phyloP scores from a whole-genome alignment of 1,140 invertebrate species.

The Drosophila melanogaster region DNA sequence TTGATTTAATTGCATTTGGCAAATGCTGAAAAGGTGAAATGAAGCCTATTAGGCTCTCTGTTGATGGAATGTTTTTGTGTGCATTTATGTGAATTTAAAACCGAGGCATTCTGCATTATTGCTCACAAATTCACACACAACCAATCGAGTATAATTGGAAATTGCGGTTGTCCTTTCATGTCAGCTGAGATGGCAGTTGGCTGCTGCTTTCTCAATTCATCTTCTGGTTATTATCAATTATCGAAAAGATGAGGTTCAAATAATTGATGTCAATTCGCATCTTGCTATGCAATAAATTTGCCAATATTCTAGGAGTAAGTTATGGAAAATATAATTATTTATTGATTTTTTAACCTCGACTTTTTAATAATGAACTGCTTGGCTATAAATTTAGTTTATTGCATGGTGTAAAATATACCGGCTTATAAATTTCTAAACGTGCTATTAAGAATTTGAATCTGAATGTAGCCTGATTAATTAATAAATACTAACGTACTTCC shows the following conservation, averaged over 20 bases:
- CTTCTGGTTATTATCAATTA: slow-evolving; percentile 39
- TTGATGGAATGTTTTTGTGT: slow-evolving; percentile 28
- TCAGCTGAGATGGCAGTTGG: slow-evolving; percentile 3
- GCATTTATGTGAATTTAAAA: slow-evolving; percentile 32
- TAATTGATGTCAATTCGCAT: not conserved
- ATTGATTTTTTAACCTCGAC: not conserved
- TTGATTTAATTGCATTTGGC: slow-evolving; percentile 42
- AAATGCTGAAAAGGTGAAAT: slow-evolving; percentile 29
- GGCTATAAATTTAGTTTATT: no score
- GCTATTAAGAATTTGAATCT: not conserved
- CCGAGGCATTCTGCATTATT: slow-evolving; percentile 38
- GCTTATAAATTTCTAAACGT: no score
- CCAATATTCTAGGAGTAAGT: not conserved
- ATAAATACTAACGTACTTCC: slow-evolving; percentile 8
- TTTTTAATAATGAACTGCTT: no score
- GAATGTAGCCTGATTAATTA: slow-evolving; percentile 30
- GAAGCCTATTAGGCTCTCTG: slow-evolving; percentile 29
- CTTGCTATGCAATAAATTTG: not conserved
- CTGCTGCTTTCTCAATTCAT: slow-evolving; percentile 13
- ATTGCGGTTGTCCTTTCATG: slow-evolving; percentile 34
- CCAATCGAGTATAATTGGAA: slow-evolving; percentile 47
- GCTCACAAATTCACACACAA: slow-evolving; percentile 35
- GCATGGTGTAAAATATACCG: no score
- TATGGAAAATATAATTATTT: not conserved
- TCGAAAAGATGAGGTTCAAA: slow-evolving; percentile 10